Base-by-base conservation (phyloP, 2,888 invertebrate genomes). In the Ectobius pallidus region DNA sequence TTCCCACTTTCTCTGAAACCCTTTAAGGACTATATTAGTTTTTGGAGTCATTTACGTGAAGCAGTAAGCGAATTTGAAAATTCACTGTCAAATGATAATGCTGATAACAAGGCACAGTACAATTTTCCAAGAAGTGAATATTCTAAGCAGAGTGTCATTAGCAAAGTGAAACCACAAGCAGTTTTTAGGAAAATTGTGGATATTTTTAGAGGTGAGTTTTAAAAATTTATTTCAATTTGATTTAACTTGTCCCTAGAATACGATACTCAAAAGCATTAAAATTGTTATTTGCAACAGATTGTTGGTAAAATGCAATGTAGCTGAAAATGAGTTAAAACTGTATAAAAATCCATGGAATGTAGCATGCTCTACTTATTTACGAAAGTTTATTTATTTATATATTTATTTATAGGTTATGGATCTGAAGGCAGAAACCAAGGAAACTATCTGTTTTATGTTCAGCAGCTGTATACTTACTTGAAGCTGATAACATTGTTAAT, bases 361-460 rank as follows among this genome's bases (percentile, higher is more conserved):
- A n/a, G n/a, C n/a, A n/a, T n/a, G n/a, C n/a, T n/a, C n/a, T n/a
- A n/a, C n/a, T n/a, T n/a, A n/a, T n/a, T n/a, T n/a, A n/a, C n/a
- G n/a, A n/a, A n/a, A n/a, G n/a, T n/a, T n/a, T n/a, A n/a, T n/a
- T n/a, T n/a, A n/a, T n/a, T n/a, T n/a, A 34, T 34, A 34, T 25
- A 22, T 22, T 25, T 52, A 52, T 52, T 58, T 58, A 6, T 30
- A 32, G 30, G 30, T n/a, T 25, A n/a, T 0, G 25, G 14, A 30
- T n/a, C 3, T 32, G 22, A 58, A 30, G 58, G 32, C n/a, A 58
- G 18, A 30, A 58, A 4, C 32, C 9, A 25, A 25, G 58, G 16
- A 32, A n/a, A 58, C 30, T 27, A 46, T 27, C 18, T 80, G 2
- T 77, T 82, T 72, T 78, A 71, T 27, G 44, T 71, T 32, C 63